Evolutionary conservation across 2,888 invertebrate genomes (phyloP).

Genomic region (Neria commutata): DNA sequence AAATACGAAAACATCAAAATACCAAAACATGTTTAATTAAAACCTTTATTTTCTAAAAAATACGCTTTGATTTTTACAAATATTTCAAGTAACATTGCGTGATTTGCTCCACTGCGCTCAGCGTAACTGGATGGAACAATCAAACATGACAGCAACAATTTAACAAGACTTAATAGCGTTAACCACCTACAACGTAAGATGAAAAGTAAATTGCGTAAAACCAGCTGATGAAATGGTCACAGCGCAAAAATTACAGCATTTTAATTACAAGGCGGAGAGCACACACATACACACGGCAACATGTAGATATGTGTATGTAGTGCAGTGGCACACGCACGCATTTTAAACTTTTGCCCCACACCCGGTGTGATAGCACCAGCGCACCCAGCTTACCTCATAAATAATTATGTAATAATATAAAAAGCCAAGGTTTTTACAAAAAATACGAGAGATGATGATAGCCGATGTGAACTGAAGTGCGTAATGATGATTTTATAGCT

Average conservation of each 20-base stretch:
- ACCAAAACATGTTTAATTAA: no score
- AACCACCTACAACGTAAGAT: not conserved
- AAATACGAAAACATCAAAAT: no score
- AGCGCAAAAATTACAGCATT: not conserved
- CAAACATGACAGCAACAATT: not conserved
- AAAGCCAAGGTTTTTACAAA: no score
- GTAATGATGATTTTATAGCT: conserved; percentile 55
- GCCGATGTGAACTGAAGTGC: no score
- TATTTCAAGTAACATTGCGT: not conserved
- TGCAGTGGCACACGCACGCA: not conserved
- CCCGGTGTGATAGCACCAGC: no score
- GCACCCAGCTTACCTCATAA: no score
- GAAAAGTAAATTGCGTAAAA: not conserved
- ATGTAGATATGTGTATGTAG: not conserved
- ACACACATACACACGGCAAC: not conserved
- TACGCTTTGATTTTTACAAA: no score
- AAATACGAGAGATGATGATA: no score
- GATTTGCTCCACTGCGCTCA: not conserved
- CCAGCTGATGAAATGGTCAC: not conserved
- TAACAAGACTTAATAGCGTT: not conserved
- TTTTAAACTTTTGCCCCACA: not conserved
- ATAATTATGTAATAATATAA: no score
- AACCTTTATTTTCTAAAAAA: no score
- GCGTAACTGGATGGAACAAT: not conserved
- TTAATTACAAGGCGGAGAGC: not conserved